These are phyloP conservation scores for Thera britannica DNA, from an alignment of 2,888 invertebrate genomes.

Conservation along the genomic window DNA sequence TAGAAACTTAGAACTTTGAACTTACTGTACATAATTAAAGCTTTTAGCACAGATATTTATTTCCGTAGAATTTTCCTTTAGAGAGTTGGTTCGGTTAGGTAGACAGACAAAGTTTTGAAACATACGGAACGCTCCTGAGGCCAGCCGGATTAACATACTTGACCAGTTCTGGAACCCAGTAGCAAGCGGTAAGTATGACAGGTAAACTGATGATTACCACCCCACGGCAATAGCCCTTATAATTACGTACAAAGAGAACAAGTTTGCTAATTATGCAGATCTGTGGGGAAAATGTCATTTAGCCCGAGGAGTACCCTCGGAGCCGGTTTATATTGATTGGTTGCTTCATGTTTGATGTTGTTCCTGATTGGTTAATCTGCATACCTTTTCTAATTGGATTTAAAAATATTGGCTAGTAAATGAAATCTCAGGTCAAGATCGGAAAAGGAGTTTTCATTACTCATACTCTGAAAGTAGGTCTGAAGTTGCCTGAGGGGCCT, in stretches of 20 bases:
- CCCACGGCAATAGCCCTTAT: slow-evolving; percentile 49
- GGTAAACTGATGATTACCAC: slow-evolving; percentile 56
- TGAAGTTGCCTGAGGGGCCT: no score
- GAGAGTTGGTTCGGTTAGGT: neutral
- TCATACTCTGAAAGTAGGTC: no score
- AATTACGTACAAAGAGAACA: slow-evolving; percentile 56
- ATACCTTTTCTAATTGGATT: slow-evolving; percentile 35
- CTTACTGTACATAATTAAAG: no score
- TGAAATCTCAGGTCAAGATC: slow-evolving; percentile 10
- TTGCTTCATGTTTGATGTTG: slow-evolving; percentile 33
- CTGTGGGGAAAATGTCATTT: slow-evolving; percentile 55
- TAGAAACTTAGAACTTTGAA: no score
- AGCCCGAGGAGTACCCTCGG: slow-evolving; percentile 44
- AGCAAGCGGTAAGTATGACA: slow-evolving; percentile 52
- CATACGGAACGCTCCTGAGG: slow-evolving; percentile 14
- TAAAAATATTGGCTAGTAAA: slow-evolving; percentile 27
- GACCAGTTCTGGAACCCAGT: slow-evolving; percentile 45
- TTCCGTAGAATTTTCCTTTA: neutral
- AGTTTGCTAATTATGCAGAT: slow-evolving; percentile 45
- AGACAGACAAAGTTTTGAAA: neutral
- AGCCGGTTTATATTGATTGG: slow-evolving; percentile 47
- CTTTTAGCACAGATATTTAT: no score
- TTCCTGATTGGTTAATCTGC: slow-evolving; percentile 41
- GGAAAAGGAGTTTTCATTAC: neutral
- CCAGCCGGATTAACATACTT: slow-evolving; percentile 1